A percentile compares a stretch with the other conserved stretches of the same genome.
phyloP scores from a whole-genome alignment of 2,888 invertebrate genomes.

The Scaptomyza polygonia region DNA sequence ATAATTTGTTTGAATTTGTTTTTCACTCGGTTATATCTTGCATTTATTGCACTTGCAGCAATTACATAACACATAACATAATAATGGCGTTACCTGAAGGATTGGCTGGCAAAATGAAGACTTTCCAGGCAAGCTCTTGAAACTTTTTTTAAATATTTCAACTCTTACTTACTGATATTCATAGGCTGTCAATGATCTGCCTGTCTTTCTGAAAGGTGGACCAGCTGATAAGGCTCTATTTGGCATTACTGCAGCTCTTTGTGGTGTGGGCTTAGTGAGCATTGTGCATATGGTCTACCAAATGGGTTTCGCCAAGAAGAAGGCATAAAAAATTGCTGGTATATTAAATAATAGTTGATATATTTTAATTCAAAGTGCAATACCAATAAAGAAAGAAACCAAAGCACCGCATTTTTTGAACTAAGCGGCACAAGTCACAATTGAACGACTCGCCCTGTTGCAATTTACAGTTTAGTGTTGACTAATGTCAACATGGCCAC shows the following conservation, averaged over 20 bases:
- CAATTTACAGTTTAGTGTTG: conserved; percentile 5
- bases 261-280: conserved; percentile 82
- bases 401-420: conserved; percentile 20
- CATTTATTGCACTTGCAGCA: conserved; percentile 31
- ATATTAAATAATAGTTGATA: not conserved
- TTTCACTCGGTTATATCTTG: not conserved
- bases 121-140: conserved; percentile 79
- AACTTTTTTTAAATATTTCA: too few species aligned
- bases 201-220: conserved; percentile 84
- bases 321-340: conserved; percentile 48
- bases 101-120: conserved; percentile 79
- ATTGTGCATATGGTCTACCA: conserved; percentile 79
- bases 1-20: too few species aligned
- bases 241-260: conserved; percentile 82
- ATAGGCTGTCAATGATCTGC: conserved; percentile 82
- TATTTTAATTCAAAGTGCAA: conserved; percentile 22
- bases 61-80: conserved; percentile 68
- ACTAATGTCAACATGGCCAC: conserved; percentile 9
- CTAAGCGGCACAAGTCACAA: conserved; percentile 9
- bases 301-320: conserved; percentile 83
- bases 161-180: conserved; percentile 11
- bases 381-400: conserved; percentile 19
- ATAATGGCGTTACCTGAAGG: conserved; percentile 83
- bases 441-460: not conserved
- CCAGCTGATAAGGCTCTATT: conserved; percentile 82